A percentile compares a stretch with the other conserved stretches of the same genome.
These are phyloP conservation scores for Astropecten irregularis DNA, from an alignment of 53 echinoderm and acorn worm genomes.

Conservation along the genomic window DNA sequence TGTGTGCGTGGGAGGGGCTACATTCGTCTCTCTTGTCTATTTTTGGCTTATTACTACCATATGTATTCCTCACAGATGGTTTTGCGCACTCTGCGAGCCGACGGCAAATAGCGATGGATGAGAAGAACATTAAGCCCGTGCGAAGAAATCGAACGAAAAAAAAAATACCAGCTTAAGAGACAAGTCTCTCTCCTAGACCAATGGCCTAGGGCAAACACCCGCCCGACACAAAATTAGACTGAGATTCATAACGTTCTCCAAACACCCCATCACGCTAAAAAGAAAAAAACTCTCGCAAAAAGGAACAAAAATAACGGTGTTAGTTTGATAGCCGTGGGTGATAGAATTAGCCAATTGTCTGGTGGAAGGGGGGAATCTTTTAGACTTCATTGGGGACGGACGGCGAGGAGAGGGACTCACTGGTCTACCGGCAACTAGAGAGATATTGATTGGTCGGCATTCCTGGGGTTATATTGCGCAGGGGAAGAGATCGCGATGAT, in stretches of 20 bases:
- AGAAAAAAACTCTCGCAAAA: too few species aligned
- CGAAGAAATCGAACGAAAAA: constrained; percentile 4
- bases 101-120: background rate
- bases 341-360: background rate
- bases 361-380: background rate
- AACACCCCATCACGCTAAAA: too few species aligned
- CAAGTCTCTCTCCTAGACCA: constrained; percentile 2
- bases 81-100: background rate
- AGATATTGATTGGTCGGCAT: constrained; percentile 20
- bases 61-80: constrained; percentile 14
- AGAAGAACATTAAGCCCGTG: constrained; percentile 11
- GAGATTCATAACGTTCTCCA: constrained; percentile 39
- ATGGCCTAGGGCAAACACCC: background rate
- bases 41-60: background rate
- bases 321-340: background rate
- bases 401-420: background rate
- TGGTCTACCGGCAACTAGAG: background rate
- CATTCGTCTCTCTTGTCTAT: background rate
- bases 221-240: constrained; percentile 20
- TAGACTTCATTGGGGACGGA: background rate
- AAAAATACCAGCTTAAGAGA: constrained; percentile 19
- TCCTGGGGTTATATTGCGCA: background rate
- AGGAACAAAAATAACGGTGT: too few species aligned
- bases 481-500: too few species aligned
- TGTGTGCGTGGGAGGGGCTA: background rate